Evolutionary conservation across 2,797 vertebrate species (phyloP).

Genomic region (Myripristis jacobus): DNA sequence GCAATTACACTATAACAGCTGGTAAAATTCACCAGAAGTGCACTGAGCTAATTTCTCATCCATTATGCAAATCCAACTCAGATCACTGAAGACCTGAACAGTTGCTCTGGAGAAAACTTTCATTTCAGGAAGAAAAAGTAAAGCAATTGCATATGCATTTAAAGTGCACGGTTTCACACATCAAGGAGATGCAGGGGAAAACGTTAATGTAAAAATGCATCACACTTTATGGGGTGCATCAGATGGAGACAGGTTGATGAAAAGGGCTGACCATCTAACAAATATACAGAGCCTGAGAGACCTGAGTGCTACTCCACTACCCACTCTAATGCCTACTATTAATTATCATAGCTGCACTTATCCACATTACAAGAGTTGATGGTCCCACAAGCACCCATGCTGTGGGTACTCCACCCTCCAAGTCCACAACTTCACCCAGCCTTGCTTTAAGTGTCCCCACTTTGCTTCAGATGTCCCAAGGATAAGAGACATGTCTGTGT

Average conservation of each 20-base stretch:
- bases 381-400: constrained; percentile 43
- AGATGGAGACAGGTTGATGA: constrained; percentile 29
- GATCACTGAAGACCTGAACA: not conserved
- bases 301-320: constrained; percentile 57
- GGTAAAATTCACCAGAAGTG: not conserved
- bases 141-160: too few species aligned
- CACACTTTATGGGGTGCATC: constrained; percentile 16
- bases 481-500: constrained; percentile 22
- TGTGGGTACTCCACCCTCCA: constrained; percentile 41
- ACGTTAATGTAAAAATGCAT: not conserved
- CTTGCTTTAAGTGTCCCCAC: constrained; percentile 20
- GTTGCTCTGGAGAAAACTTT: not conserved
- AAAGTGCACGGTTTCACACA: not conserved
- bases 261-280: not conserved
- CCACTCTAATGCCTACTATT: constrained; percentile 68
- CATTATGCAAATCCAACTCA: not conserved
- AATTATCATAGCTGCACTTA: constrained; percentile 59
- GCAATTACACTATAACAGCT: not conserved
- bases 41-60: not conserved
- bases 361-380: constrained; percentile 57
- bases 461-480: constrained; percentile 28
- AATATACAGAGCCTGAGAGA: constrained; percentile 31
- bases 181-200: not conserved
- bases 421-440: constrained; percentile 20
- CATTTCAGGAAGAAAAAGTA: too few species aligned